These are phyloP conservation scores for Tenthredo distinguenda DNA, from an alignment of 2,888 invertebrate genomes.

Conservation along the genomic window DNA sequence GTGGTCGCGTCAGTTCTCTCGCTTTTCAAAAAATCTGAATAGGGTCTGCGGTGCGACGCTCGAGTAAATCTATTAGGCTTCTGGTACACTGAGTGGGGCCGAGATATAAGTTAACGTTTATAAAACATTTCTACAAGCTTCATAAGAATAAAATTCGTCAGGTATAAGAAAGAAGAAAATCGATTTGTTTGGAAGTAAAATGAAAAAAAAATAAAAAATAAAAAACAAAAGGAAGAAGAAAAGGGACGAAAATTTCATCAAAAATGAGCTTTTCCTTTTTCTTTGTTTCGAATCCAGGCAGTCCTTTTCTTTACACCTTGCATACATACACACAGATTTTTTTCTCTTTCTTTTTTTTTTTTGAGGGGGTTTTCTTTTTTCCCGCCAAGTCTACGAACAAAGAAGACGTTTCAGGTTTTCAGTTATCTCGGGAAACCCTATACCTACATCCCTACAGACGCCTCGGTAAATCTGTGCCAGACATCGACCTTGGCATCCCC, in stretches of 20 bases:
- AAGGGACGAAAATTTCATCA: background rate
- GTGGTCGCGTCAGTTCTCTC: background rate
- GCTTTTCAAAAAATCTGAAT: constrained; percentile 19
- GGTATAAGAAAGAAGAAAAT: too few relatives aligned
- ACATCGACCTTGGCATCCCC: constrained; percentile 37
- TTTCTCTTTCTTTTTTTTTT: background rate
- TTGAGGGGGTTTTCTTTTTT: background rate
- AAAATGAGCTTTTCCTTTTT: background rate
- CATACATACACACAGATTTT: background rate
- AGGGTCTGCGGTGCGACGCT: constrained; percentile 21
- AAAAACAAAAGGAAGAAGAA: background rate
- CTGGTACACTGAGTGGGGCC: background rate
- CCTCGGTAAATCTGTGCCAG: constrained; percentile 39
- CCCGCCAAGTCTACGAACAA: background rate
- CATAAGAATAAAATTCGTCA: too few relatives aligned
- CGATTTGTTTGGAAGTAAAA: background rate
- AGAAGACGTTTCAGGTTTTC: background rate
- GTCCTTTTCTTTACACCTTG: background rate
- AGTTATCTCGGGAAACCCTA: constrained; percentile 4
- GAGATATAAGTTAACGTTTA: background rate
- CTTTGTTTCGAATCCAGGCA: background rate
- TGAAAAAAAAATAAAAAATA: background rate
- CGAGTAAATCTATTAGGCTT: constrained; percentile 19
- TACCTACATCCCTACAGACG: constrained; percentile 20
- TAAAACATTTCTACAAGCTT: background rate